Evolutionary conservation across 1,140 invertebrate species (phyloP).

Genomic region (Caerostris extrusa): DNA sequence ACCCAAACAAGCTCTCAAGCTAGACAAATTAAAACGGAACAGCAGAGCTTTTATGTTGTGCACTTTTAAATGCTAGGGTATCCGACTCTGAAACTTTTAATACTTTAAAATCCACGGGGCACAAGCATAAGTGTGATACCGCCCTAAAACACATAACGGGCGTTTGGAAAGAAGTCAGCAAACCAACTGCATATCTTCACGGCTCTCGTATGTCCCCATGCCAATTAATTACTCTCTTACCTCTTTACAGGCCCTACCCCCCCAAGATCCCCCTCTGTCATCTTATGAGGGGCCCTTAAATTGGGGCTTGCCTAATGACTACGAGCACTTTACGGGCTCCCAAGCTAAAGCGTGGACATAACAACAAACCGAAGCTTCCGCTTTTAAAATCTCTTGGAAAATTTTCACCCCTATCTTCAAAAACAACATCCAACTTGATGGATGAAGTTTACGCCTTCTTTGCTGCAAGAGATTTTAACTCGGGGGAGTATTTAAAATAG

Average conservation of each 20-base stretch:
- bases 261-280: constrained; percentile 8
- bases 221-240: constrained; percentile 73
- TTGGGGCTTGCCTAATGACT: constrained; percentile 58
- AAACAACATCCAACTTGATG: constrained; percentile 60
- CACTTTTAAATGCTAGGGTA: not conserved
- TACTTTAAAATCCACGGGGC: not conserved
- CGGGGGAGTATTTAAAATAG: constrained; percentile 67
- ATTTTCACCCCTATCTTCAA: constrained; percentile 10
- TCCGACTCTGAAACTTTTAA: constrained; percentile 16
- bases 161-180: constrained; percentile 24
- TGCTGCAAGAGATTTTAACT: constrained; percentile 44
- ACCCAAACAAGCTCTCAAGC: constrained; percentile 10
- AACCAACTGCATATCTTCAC: not conserved
- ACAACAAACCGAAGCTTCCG: constrained; percentile 37
- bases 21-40: not conserved
- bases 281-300: constrained; percentile 33
- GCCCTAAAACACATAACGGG: not conserved
- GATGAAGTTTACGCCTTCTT: constrained; percentile 63
- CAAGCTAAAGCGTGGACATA: not conserved
- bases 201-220: constrained; percentile 31
- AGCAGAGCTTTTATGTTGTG: not conserved
- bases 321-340: constrained; percentile 48
- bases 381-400: constrained; percentile 58
- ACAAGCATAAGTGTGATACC: not conserved
- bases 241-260: constrained; percentile 29